Conservation (phyloP, 2,797 vertebrate genomes). For the Ctenochaetus hawaiiensis region DNA sequence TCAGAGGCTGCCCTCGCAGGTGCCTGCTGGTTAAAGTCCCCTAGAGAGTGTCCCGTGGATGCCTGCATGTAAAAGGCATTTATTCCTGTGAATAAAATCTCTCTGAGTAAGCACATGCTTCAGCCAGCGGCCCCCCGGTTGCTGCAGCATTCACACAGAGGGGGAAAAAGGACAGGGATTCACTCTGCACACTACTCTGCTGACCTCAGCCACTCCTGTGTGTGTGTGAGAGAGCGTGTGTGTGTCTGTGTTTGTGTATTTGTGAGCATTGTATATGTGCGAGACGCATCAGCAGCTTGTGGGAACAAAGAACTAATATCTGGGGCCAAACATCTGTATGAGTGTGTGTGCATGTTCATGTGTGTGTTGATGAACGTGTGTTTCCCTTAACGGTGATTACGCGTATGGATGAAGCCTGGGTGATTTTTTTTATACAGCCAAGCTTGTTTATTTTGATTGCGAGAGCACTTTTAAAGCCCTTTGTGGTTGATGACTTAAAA, state of each 20-base stretch:
- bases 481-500: conserved; percentile 58
- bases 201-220: conserved; percentile 85
- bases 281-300: conserved; percentile 66
- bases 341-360: conserved; percentile 33
- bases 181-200: conserved; percentile 79
- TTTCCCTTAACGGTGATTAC: conserved; percentile 26
- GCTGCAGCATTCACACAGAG: conserved; percentile 80
- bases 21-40: conserved; percentile 67
- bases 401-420: conserved; percentile 23
- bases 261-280: conserved; percentile 42
- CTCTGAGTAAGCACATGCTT: conserved; percentile 88
- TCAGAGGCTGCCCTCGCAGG: conserved; percentile 60
- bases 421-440: conserved; percentile 33
- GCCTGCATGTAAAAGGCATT: conserved; percentile 74
- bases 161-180: conserved; percentile 79
- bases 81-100: conserved; percentile 87
- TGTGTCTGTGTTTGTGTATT: conserved; percentile 27
- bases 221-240: conserved; percentile 53
- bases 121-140: conserved; percentile 79
- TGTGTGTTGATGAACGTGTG: conserved; percentile 29
- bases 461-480: conserved; percentile 62
- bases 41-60: conserved; percentile 66
- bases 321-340: conserved; percentile 61
- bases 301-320: conserved; percentile 57
- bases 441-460: conserved; percentile 70